Percentiles rank a stretch among this genome's conserved stretches.
Evolutionary conservation across 2,888 invertebrate species (phyloP).

Genomic region (Oligia strigilis): DNA sequence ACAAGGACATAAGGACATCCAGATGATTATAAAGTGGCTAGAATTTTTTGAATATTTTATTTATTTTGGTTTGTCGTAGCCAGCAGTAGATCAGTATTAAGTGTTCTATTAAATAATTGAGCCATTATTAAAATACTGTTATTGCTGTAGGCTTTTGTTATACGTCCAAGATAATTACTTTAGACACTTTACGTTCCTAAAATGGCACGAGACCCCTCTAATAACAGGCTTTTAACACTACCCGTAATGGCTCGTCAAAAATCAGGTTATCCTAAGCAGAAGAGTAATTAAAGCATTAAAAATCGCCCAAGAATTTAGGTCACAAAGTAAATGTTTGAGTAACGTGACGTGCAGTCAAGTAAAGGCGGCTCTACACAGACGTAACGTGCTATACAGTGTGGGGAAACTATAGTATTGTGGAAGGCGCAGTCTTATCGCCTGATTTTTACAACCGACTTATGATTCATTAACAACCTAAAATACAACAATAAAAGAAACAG

Average conservation of each 20-base stretch:
- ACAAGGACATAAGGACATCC: background rate
- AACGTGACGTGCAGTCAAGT: slow-evolving; percentile 62
- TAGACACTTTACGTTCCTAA: slow-evolving; percentile 43
- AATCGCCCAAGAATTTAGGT: slow-evolving; percentile 62
- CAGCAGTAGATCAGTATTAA: background rate
- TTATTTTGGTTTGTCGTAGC: too few relatives aligned
- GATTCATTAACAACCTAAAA: background rate
- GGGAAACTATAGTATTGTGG: background rate
- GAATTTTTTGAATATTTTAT: background rate
- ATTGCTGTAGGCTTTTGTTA: slow-evolving; percentile 38
- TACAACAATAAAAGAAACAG: background rate
- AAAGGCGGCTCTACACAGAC: slow-evolving; percentile 18
- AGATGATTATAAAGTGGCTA: background rate
- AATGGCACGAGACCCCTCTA: slow-evolving; percentile 50
- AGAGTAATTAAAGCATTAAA: slow-evolving; percentile 65
- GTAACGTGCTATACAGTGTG: background rate
- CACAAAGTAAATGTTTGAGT: slow-evolving; percentile 73
- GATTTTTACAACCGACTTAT: background rate
- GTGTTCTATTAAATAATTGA: slow-evolving; percentile 19
- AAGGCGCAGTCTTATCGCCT: background rate
- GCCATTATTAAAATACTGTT: slow-evolving; percentile 42
- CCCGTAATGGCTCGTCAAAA: slow-evolving; percentile 56
- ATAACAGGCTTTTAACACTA: slow-evolving; percentile 63
- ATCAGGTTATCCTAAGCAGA: slow-evolving; percentile 54
- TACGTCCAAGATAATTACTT: slow-evolving; percentile 34